Evolutionary conservation across 2,797 vertebrate species (phyloP), one percentile per base, ranked within the genome.

Genomic region (Pelochelys cantorii): DNA sequence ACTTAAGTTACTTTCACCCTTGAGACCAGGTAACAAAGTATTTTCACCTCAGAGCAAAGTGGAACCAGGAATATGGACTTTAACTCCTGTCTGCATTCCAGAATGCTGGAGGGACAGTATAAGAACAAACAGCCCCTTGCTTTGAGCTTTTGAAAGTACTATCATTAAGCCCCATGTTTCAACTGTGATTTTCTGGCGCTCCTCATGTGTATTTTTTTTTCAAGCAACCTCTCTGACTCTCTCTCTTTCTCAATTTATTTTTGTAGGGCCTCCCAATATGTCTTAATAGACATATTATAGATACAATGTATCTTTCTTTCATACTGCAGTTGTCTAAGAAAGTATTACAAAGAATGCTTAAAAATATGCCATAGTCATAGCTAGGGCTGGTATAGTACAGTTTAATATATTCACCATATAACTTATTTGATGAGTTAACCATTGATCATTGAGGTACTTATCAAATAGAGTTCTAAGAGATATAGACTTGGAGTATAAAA

Each of bases 51-150:
- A 37, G 42, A 81, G 3, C 8, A 88, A 79, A 54, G 27, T 78
- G 7, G 31, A 55, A 11, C 11, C 52, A 52, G 34, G 13, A 57
- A 9, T 3, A 29, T 0, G 1, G 6, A 15, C 13, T 11, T 2
- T 3, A 20, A 65, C n/a, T 77, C 9, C 27, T 62, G 10, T 48
- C 60, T 37, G 1, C 5, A 74, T 18, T 83, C 48, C 20, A 10
- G 59, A 89, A 34, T 75, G 31, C 54, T 74, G 11, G 23, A 56
- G 25, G 54, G 53, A 74, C 9, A 22, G 25, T 56, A 31, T 15
- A 54, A 42, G 17, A 54, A 11, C 13, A 5, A 53, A 65, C 12
- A 89, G 57, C 3, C 20, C 6, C 1, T 84, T 22, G 3, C 84
- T 90, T 81, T 0, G 0, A 31, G 10, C 3, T 81, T 2, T 23